Evolutionary conservation across 2,888 invertebrate species (phyloP).

Genomic region (Parnassius orleans): DNA sequence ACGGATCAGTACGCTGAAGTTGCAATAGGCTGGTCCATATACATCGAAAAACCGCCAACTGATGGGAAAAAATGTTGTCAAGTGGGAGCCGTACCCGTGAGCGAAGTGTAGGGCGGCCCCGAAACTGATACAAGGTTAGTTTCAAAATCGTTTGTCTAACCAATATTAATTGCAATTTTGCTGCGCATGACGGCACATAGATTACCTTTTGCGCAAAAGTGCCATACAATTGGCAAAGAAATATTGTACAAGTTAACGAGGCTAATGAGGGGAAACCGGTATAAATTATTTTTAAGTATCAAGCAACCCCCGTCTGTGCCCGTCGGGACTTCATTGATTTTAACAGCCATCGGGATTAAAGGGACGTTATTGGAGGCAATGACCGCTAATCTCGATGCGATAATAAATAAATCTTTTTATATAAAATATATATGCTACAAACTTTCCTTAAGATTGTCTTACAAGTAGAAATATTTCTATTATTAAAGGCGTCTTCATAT

Average conservation of each 20-base stretch:
- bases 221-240: constrained; percentile 48
- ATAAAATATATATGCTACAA: no score
- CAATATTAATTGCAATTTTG: neutral
- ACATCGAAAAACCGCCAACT: no score
- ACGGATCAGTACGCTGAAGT: no score
- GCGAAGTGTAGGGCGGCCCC: no score
- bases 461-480: no score
- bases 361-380: constrained; percentile 14
- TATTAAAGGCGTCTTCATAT: no score
- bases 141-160: neutral
- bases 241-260: constrained; percentile 54
- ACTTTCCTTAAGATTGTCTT: no score
- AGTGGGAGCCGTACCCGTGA: no score
- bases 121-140: neutral
- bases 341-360: constrained; percentile 38
- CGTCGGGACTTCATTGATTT: constrained; percentile 53
- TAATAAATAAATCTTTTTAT: neutral
- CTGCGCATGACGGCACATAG: no score
- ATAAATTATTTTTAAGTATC: constrained; percentile 64
- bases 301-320: constrained; percentile 37
- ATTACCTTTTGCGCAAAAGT: constrained; percentile 39
- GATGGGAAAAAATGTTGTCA: no score
- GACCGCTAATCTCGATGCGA: neutral
- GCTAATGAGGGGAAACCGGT: constrained; percentile 51
- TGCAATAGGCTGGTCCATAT: no score